Base-by-base conservation (phyloP, 1,140 invertebrate species). In the Megathymus violae region DNA sequence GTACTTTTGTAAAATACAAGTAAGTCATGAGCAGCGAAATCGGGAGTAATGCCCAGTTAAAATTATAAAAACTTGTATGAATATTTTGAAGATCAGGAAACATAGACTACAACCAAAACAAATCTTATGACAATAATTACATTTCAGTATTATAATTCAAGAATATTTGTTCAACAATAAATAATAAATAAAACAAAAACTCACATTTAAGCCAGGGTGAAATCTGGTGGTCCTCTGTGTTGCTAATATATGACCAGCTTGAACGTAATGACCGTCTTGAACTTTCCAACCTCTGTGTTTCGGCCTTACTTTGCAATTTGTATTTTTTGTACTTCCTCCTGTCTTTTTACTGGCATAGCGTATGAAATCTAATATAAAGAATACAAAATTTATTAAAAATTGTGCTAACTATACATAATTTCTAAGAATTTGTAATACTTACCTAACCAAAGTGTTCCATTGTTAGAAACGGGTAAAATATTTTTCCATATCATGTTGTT, bases 131-230 rank as follows among this genome's bases (percentile, higher is more conserved):
- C 19, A 5, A 5, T 22, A 22, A 22, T 22, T 5, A 22, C 5
- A 22, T 22, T 22, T 22, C 5, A 22, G 5, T 31, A 31, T 31
- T 6, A 31, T 6, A 31, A 31, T 31, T 31, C 7, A 31, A 31
- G 27, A 31, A 22, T 22, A 22, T 3, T 22, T 22, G 2, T n/a
- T n/a, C n/a, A n/a, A n/a, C n/a, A 25, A 25, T 25, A 25, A 6
- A 25, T 3, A 25, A 25, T 25, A 25, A 25, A 25, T 6, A 7
- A 47, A 58, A 44, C 9, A 40, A 19, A 44, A 27, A 81, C 83
- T 92, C 91, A 96, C 96, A 92, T 96, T 94, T 60, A 96, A 84
- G 2, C 96, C 96, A n/a, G 96, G 95, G 91, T 96, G 95, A 80
- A 95, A 97, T 62, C 95, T 92, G 0, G 94, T 82, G n/a, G 74